phyloP scores from a whole-genome alignment of 2,113 vertebrate species.

The Corvus cornix region DNA sequence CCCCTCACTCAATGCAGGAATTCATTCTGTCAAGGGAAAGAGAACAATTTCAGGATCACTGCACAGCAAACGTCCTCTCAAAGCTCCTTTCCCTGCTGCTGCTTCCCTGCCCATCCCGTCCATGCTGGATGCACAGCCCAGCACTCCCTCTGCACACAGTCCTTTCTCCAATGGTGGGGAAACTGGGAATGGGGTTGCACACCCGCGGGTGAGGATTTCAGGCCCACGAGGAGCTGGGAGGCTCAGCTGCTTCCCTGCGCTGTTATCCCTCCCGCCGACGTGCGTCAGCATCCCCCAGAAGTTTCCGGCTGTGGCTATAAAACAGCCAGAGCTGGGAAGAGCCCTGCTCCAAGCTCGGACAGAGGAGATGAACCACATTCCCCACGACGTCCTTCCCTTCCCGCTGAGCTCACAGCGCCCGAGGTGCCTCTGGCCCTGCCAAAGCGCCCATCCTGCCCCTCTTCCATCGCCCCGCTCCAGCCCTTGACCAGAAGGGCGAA shows the following conservation, averaged over 20 bases:
- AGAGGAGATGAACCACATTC: not conserved
- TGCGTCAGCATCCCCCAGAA: not conserved
- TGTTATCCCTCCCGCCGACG: accelerated
- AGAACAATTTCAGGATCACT: not conserved
- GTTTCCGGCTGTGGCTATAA: not conserved
- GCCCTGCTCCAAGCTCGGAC: not conserved
- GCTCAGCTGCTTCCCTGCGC: not conserved
- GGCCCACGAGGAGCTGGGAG: not conserved
- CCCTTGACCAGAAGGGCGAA: constrained; percentile 10
- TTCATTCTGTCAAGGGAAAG: not conserved
- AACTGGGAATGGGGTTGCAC: not conserved
- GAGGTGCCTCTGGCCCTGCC: not conserved
- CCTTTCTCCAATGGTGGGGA: not conserved
- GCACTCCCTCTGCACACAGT: not conserved
- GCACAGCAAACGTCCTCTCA: not conserved
- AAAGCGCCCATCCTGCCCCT: not conserved
- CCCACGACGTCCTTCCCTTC: not conserved
- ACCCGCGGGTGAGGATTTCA: not conserved
- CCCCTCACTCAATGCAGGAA: not conserved
- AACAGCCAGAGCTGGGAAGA: not conserved
- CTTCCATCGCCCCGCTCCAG: not conserved
- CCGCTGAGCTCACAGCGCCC: not conserved
- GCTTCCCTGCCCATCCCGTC: not conserved
- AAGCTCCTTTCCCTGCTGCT: not conserved
- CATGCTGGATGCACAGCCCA: accelerated